These are phyloP conservation scores for Caracal caracal DNA, from an alignment of 2,113 vertebrate species.

Conservation along the genomic window DNA sequence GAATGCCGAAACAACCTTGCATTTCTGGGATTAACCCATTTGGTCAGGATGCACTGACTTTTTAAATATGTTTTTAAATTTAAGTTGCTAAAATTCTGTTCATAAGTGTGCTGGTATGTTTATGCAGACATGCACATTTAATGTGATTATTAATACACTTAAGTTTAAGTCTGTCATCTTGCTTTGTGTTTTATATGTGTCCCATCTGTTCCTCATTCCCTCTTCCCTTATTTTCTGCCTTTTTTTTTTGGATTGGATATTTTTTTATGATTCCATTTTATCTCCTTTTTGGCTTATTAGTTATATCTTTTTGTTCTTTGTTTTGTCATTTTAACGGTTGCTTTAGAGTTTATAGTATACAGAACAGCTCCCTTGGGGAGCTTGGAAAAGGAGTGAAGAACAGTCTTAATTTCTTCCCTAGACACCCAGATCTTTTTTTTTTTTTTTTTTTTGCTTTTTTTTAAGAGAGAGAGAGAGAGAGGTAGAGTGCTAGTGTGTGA, in stretches of 20 bases:
- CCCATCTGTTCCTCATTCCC: not conserved
- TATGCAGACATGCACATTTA: not conserved
- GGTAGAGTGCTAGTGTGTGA: too few species aligned
- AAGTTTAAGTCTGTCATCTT: not conserved
- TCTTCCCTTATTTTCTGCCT: not conserved
- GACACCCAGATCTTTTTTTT: too few species aligned
- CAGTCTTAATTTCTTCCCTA: not conserved
- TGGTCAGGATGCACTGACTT: not conserved
- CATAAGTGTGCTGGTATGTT: not conserved
- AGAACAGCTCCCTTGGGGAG: not conserved
- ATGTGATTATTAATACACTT: not conserved
- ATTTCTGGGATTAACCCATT: not conserved
- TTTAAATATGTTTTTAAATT: not conserved
- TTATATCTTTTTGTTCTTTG: not conserved
- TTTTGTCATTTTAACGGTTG: not conserved
- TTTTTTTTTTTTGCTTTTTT: too few species aligned
- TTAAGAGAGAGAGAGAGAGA: too few species aligned
- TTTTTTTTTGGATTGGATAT: not conserved
- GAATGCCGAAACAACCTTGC: not conserved
- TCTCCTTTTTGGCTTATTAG: slow-evolving; percentile 36
- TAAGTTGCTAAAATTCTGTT: not conserved
- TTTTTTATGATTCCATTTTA: slow-evolving; percentile 5
- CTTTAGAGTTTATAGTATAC: not conserved
- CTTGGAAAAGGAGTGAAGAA: not conserved
- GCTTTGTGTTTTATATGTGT: slow-evolving; percentile 10